These are phyloP conservation scores for Rhipidura dahli DNA, from an alignment of 2,113 vertebrate genomes.

Conservation along the genomic window DNA sequence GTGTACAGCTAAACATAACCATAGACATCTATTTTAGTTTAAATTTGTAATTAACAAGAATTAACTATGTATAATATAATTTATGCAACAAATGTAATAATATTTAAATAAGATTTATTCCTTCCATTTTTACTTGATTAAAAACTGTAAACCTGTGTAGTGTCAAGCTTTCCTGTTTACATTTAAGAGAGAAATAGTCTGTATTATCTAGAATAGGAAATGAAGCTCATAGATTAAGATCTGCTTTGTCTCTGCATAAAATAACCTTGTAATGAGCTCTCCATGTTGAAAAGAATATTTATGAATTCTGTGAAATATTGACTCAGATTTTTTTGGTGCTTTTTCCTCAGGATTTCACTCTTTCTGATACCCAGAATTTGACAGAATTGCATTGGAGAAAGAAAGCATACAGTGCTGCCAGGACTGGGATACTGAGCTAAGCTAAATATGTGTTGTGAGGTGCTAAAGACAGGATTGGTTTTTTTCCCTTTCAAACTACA, in stretches of 20 bases:
- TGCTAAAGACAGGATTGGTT: neutral
- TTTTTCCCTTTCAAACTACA: neutral
- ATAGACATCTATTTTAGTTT: neutral
- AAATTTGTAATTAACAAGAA: neutral
- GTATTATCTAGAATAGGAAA: neutral
- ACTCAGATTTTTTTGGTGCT: neutral
- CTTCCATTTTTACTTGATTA: slow-evolving; percentile 26
- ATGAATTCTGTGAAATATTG: neutral
- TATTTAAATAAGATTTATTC: slow-evolving; percentile 10
- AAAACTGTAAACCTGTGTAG: neutral
- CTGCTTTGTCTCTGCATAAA: neutral
- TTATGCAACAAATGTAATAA: slow-evolving; percentile 30
- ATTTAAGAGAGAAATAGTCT: neutral
- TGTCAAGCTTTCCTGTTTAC: neutral
- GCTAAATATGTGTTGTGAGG: neutral
- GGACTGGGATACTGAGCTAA: neutral
- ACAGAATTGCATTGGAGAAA: neutral
- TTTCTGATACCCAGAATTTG: neutral
- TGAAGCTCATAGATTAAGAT: neutral
- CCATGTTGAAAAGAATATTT: neutral
- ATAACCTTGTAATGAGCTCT: neutral
- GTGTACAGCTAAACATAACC: neutral
- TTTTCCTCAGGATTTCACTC: neutral
- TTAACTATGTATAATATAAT: neutral
- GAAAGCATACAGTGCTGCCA: neutral